phyloP scores from a whole-genome alignment of 2,888 invertebrate species.

The Callosobruchus maculatus region DNA sequence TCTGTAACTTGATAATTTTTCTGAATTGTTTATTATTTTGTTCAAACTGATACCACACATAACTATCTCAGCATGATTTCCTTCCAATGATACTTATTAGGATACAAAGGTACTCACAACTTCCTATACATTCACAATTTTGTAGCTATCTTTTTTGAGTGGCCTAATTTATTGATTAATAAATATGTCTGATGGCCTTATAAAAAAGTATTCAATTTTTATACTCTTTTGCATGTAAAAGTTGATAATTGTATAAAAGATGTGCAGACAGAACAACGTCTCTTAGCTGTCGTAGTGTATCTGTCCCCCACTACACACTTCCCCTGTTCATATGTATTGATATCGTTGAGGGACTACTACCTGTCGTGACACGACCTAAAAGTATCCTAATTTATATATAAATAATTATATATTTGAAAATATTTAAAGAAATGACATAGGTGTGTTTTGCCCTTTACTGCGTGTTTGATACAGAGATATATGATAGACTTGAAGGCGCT shows the following conservation, averaged over 20 bases:
- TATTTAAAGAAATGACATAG: not conserved
- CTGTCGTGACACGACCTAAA: conserved; percentile 26
- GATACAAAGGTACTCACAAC: not conserved
- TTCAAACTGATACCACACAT: too few relatives aligned
- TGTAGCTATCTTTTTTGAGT: too few relatives aligned
- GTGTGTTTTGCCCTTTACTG: not conserved
- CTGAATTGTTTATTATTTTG: too few relatives aligned
- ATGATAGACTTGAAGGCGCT: not conserved
- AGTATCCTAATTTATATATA: conserved; percentile 37
- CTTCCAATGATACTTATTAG: too few relatives aligned
- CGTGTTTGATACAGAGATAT: not conserved
- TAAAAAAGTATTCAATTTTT: conserved; percentile 3
- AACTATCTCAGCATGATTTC: too few relatives aligned
- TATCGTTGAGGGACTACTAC: conserved; percentile 20
- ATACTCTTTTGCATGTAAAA: conserved; percentile 8
- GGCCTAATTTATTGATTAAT: not conserved
- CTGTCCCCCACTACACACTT: conserved; percentile 15
- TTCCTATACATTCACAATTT: conserved; percentile 12
- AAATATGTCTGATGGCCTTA: not conserved
- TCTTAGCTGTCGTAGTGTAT: not conserved
- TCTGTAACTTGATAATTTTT: too few relatives aligned
- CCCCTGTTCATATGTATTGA: conserved; percentile 24
- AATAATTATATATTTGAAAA: conserved; percentile 6
- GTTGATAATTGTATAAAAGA: not conserved
- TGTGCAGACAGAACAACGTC: conserved; percentile 13